Conservation (phyloP, 2,113 vertebrate species). For the Brevimyrus niger region DNA sequence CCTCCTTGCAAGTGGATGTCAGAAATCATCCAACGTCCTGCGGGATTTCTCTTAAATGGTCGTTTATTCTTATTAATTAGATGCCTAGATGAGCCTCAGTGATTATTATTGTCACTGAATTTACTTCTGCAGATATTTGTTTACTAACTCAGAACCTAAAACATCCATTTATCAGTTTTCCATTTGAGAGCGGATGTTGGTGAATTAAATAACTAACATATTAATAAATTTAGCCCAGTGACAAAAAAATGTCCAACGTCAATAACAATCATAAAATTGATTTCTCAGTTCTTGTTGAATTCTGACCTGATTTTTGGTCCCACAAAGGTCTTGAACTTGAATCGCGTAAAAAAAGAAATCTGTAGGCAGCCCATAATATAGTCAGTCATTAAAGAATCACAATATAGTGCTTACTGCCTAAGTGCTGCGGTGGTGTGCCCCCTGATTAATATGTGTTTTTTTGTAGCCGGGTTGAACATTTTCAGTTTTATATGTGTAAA, state of each 20-base stretch:
- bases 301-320: background rate
- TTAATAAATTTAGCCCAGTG: background rate
- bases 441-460: background rate
- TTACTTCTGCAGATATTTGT: background rate
- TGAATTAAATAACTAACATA: background rate
- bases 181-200: background rate
- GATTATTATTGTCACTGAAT: background rate
- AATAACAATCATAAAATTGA: background rate
- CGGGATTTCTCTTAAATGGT: background rate
- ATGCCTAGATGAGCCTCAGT: background rate
- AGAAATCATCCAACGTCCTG: background rate
- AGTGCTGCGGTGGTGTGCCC: background rate
- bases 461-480: background rate
- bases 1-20: background rate
- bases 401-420: background rate
- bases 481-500: background rate
- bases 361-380: background rate
- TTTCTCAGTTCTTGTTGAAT: background rate
- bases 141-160: background rate
- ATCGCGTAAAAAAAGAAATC: background rate
- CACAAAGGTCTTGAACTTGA: background rate
- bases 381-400: background rate
- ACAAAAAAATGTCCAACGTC: background rate
- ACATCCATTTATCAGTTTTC: background rate
- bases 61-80: background rate